Evolutionary conservation across 2,888 invertebrate genomes (phyloP).

Genomic region (Chalcosyrphus nemorum): DNA sequence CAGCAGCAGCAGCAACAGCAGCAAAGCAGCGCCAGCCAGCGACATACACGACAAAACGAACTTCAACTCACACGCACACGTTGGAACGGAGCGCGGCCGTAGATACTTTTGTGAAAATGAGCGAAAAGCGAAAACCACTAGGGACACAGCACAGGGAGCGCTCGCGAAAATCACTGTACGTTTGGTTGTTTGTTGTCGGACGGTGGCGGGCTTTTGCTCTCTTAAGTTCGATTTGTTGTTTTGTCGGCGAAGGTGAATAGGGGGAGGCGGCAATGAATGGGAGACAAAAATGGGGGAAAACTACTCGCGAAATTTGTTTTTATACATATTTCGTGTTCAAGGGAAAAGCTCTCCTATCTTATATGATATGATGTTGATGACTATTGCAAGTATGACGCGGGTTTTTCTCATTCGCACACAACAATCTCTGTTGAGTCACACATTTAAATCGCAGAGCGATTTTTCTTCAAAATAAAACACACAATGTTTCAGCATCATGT

Average conservation of each 20-base stretch:
- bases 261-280: not conserved
- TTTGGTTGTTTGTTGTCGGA: conserved; percentile 1
- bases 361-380: too few species aligned
- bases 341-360: conserved; percentile 50
- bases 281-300: conserved; percentile 66
- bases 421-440: not conserved
- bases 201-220: conserved; percentile 31
- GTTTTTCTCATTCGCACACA: conserved; percentile 1
- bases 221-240: conserved; percentile 31
- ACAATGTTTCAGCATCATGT: conserved; percentile 62
- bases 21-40: conserved; percentile 2
- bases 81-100: not conserved
- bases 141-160: not conserved
- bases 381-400: not conserved
- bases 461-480: not conserved
- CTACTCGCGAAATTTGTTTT: conserved; percentile 22
- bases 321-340: conserved; percentile 19
- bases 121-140: conserved; percentile 60
- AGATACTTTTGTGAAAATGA: conserved; percentile 62
- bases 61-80: conserved; percentile 17
- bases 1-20: conserved; percentile 8
- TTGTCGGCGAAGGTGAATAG: not conserved
- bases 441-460: not conserved
- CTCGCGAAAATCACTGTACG: conserved; percentile 54
- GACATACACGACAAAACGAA: not conserved